Conservation (phyloP, 2,888 invertebrate genomes). For the Frankliniella fusca region DNA sequence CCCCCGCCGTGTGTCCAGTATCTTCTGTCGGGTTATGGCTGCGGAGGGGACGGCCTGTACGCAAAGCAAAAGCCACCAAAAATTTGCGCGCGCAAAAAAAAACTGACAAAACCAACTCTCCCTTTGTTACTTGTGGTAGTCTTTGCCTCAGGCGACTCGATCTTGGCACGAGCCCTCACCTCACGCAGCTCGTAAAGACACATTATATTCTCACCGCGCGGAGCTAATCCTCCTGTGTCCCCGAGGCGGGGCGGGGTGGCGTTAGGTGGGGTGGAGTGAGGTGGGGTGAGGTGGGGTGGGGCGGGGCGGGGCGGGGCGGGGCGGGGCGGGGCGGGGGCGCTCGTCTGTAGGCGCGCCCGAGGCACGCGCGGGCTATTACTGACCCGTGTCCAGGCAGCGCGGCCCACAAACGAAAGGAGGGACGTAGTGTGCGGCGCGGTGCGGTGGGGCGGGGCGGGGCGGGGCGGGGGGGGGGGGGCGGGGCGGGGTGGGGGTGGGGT, state of each 20-base stretch:
- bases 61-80: not conserved
- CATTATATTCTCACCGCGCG: not conserved
- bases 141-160: no score
- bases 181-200: not conserved
- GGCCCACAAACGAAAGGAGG: no score
- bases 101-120: no score
- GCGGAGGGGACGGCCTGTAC: not conserved
- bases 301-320: not conserved
- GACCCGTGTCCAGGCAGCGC: not conserved
- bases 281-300: not conserved
- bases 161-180: not conserved
- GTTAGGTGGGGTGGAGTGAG: not conserved
- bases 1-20: not conserved
- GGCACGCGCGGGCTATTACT: constrained; percentile 17
- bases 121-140: no score
- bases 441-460: no score
- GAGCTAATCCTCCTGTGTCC: not conserved
- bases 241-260: not conserved
- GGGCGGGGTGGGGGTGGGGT: no score
- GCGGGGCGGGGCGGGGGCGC: not conserved
- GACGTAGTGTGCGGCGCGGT: no score
- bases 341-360: not conserved
- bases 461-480: no score
- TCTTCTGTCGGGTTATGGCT: not conserved
- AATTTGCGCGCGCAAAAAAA: not conserved